A percentile compares a stretch with the other conserved stretches of the same genome.
phyloP scores from a whole-genome alignment of 2,113 vertebrate species.

The Leptosomus discolor region DNA sequence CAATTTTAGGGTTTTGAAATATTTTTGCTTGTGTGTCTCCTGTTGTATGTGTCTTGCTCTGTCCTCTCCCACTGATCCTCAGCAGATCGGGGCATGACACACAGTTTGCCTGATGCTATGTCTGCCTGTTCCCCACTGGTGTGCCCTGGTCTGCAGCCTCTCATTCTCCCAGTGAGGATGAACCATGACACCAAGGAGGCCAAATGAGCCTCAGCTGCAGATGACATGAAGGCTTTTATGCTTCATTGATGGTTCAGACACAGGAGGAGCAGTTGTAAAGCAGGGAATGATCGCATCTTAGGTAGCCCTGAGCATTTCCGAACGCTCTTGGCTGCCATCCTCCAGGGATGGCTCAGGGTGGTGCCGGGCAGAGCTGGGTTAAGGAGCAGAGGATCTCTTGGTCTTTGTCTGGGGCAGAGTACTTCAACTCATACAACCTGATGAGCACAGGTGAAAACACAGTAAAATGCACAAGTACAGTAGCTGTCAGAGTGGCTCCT shows the following conservation, averaged over 20 bases:
- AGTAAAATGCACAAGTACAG: too few relatives aligned
- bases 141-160: background rate
- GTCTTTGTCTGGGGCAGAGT: background rate
- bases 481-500: accelerated
- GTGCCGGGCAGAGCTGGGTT: background rate
- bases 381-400: background rate
- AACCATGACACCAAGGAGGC: background rate
- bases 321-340: background rate
- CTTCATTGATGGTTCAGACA: background rate
- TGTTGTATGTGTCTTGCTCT: background rate
- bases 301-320: background rate
- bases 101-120: background rate
- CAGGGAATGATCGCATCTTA: background rate
- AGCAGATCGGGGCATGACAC: accelerated
- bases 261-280: background rate
- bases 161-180: background rate
- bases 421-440: background rate
- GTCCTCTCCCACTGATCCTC: background rate
- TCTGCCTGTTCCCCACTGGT: background rate
- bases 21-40: background rate
- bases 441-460: background rate
- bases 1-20: background rate
- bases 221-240: accelerated
- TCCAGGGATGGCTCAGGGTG: background rate
- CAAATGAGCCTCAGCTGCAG: background rate